Evolutionary conservation across 2,113 vertebrate genomes (phyloP).

Genomic region (Salvelinus sp.): DNA sequence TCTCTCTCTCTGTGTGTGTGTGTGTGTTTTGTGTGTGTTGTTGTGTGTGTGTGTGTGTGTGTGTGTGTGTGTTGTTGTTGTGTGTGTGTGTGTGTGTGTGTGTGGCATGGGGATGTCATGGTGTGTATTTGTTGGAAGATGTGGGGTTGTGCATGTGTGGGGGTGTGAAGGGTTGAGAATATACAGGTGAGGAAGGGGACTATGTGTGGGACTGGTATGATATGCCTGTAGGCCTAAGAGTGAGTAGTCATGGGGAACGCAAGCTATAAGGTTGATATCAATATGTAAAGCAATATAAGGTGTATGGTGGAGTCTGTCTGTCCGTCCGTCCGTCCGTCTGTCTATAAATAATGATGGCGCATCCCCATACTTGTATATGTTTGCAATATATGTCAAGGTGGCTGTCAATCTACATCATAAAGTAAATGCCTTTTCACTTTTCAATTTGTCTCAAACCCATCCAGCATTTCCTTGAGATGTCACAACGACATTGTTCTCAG

Average conservation of each 20-base stretch:
- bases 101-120: conserved; percentile 1
- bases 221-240: conserved; percentile 5
- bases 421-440: no score
- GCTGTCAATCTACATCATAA: no score
- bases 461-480: no score
- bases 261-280: conserved; percentile 47
- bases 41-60: neutral
- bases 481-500: no score
- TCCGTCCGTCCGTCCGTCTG: no score
- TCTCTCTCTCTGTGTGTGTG: no score
- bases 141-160: conserved; percentile 2
- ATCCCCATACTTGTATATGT: no score
- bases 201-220: conserved; percentile 4
- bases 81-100: neutral
- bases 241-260: neutral
- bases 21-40: conserved; percentile 7
- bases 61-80: no score
- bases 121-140: conserved; percentile 4
- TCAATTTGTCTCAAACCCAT: no score
- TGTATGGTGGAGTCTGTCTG: neutral
- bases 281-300: conserved; percentile 61
- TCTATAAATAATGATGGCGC: conserved; percentile 33
- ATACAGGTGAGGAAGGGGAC: conserved; percentile 4
- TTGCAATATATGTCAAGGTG: no score
- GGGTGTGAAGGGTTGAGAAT: neutral